Conservation (phyloP, 2,888 invertebrate species). For the Conops quadrifasciatus region DNA sequence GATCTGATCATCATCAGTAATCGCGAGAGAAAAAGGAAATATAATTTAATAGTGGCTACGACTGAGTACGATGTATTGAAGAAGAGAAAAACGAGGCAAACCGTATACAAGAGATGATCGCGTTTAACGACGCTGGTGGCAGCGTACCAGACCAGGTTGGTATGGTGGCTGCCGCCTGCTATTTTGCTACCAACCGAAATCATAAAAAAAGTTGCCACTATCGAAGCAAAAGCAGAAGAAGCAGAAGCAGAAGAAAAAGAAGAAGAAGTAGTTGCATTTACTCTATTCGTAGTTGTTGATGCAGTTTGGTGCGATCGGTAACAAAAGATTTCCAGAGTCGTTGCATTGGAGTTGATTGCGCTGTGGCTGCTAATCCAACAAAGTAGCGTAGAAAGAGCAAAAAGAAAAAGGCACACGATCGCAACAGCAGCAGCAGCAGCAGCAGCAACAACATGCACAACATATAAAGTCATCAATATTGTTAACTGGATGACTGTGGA, state of each 20-base stretch:
- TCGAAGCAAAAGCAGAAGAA: too few species aligned
- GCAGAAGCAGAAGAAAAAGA: neutral
- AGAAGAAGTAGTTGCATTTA: slow-evolving; percentile 8
- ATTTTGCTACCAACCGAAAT: too few species aligned
- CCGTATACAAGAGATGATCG: slow-evolving; percentile 3
- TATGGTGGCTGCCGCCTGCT: neutral
- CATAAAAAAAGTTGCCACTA: too few species aligned
- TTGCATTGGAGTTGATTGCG: neutral
- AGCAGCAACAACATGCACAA: neutral
- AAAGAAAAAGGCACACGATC: too few species aligned
- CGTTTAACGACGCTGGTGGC: slow-evolving; percentile 23
- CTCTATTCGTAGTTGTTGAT: neutral
- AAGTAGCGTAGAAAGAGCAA: neutral
- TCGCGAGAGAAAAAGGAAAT: neutral
- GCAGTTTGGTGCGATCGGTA: slow-evolving; percentile 19
- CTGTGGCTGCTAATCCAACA: neutral
- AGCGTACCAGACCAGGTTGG: too few species aligned
- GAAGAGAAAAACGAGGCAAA: neutral
- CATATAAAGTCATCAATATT: slow-evolving; percentile 34
- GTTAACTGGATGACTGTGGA: slow-evolving; percentile 32
- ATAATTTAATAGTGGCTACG: too few species aligned
- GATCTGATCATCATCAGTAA: slow-evolving; percentile 7
- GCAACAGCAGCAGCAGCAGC: neutral
- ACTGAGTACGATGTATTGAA: neutral
- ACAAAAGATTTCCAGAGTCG: slow-evolving; percentile 32